These are phyloP conservation scores for Tinea semifulvella DNA, from an alignment of 2,888 invertebrate species.

Conservation along the genomic window DNA sequence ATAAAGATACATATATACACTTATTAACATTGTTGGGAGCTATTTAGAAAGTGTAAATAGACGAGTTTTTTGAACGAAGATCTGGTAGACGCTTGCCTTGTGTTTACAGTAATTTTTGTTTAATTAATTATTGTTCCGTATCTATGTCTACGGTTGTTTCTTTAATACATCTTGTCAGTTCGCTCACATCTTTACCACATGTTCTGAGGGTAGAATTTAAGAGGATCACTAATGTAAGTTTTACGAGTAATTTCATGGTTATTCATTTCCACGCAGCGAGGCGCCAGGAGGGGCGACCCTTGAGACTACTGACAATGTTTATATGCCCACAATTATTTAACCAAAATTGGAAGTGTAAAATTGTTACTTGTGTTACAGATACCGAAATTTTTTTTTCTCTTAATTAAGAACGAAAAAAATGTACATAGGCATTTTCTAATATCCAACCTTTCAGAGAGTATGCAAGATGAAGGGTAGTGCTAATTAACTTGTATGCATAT, in stretches of 20 bases:
- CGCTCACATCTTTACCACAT: slow-evolving; percentile 52
- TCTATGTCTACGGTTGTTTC: no score
- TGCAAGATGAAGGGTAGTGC: background rate
- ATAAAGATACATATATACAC: no score
- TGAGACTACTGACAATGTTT: background rate
- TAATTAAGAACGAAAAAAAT: no score
- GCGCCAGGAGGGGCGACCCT: slow-evolving; percentile 23
- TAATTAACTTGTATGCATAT: background rate
- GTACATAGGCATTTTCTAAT: background rate
- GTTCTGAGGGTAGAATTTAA: slow-evolving; percentile 39
- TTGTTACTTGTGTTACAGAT: background rate
- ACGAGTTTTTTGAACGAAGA: no score
- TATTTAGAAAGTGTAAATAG: no score
- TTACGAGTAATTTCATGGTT: slow-evolving; percentile 63
- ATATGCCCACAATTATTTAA: background rate
- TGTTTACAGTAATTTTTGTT: no score
- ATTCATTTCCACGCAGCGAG: slow-evolving; percentile 45
- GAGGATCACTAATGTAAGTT: slow-evolving; percentile 54
- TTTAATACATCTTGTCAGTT: no score
- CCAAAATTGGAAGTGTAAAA: no score
- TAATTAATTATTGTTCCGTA: slow-evolving; percentile 21
- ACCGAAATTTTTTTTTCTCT: no score
- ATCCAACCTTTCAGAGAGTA: background rate
- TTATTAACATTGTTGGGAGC: no score
- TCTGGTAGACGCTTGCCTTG: no score